These are phyloP conservation scores for Acrossocheilus wenchowensis DNA, from an alignment of 2,797 vertebrate genomes.

Conservation along the genomic window DNA sequence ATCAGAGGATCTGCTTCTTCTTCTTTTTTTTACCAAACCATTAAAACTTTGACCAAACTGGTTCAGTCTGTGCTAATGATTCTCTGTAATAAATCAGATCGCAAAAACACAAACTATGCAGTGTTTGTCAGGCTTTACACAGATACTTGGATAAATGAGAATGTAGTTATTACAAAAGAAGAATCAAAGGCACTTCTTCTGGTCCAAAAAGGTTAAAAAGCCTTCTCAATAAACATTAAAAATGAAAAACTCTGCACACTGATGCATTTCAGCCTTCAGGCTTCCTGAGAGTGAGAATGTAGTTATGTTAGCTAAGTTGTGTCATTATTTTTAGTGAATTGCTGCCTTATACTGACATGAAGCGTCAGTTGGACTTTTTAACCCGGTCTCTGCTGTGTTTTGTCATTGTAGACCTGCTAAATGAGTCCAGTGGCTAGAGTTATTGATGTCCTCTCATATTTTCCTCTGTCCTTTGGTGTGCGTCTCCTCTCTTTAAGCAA, in stretches of 20 bases:
- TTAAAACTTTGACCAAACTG: neutral
- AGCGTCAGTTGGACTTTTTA: neutral
- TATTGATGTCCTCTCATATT: slow-evolving; percentile 17
- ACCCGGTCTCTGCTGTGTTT: neutral
- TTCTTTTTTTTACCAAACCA: neutral
- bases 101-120: neutral
- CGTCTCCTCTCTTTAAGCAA: slow-evolving; percentile 62
- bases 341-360: neutral
- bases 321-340: neutral
- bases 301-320: no score
- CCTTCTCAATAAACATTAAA: no score
- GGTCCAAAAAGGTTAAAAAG: no score
- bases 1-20: neutral
- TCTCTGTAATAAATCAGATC: neutral
- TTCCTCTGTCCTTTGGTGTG: slow-evolving; percentile 21
- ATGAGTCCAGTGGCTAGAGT: slow-evolving; percentile 2
- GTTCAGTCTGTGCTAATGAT: neutral
- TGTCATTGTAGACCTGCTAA: neutral
- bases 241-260: no score
- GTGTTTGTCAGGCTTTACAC: neutral
- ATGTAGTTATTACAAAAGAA: no score
- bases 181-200: no score
- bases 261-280: no score
- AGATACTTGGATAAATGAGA: neutral
- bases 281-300: neutral